These are phyloP conservation scores for Anaspis maculata DNA, from an alignment of 2,888 invertebrate species.

Conservation along the genomic window DNA sequence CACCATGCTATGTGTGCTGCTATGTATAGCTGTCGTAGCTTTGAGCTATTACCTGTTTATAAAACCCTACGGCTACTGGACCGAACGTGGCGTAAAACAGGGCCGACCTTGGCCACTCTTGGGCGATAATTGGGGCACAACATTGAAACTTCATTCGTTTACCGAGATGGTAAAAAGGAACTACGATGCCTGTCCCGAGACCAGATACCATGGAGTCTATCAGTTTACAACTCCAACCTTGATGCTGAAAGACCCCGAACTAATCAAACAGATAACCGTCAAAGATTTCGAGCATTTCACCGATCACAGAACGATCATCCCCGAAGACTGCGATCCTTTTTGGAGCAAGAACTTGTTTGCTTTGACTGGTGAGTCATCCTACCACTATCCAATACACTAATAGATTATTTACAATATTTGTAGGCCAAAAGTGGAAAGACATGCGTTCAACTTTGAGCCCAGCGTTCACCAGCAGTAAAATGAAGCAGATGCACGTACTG, in stretches of 20 bases:
- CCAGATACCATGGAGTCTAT: slow-evolving; percentile 23
- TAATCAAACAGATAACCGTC: slow-evolving; percentile 50
- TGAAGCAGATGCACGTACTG: slow-evolving; percentile 38
- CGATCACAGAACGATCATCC: slow-evolving; percentile 33
- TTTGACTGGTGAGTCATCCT: too few species aligned
- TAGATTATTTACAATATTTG: too few species aligned
- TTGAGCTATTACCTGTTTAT: slow-evolving; percentile 13
- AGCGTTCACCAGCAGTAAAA: slow-evolving; percentile 34
- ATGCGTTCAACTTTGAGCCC: slow-evolving; percentile 42
- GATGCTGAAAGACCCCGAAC: slow-evolving; percentile 48
- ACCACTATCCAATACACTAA: too few species aligned
- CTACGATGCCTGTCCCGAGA: slow-evolving; percentile 17
- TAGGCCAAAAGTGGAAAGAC: slow-evolving; percentile 30
- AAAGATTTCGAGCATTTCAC: slow-evolving; percentile 53
- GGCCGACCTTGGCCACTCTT: slow-evolving; percentile 15
- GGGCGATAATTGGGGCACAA: slow-evolving; percentile 17
- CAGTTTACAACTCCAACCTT: slow-evolving; percentile 38
- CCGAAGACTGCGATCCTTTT: slow-evolving; percentile 41
- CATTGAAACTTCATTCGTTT: slow-evolving; percentile 11
- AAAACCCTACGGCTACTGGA: slow-evolving; percentile 20
- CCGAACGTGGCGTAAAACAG: slow-evolving; percentile 20
- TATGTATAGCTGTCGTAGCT: slow-evolving; percentile 1
- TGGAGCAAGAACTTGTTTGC: slow-evolving; percentile 41
- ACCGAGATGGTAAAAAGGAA: slow-evolving; percentile 12
- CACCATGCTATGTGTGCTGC: slow-evolving; percentile 12